Conservation (phyloP, 2,113 vertebrate genomes). For the Xiphophorus hellerii region DNA sequence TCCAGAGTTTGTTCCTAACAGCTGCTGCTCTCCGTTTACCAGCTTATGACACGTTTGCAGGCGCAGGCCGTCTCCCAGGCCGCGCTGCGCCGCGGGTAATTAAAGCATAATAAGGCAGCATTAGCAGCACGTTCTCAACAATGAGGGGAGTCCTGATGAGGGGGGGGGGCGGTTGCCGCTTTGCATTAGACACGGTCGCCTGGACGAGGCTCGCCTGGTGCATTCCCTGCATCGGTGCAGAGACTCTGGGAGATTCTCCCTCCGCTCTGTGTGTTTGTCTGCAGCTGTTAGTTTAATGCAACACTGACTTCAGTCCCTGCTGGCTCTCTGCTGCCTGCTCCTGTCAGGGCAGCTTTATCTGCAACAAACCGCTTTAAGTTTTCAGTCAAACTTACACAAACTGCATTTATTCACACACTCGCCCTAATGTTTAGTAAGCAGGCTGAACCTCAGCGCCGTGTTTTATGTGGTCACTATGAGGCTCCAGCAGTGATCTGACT, state of each 20-base stretch:
- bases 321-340: not conserved
- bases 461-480: too few relatives aligned
- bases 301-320: not conserved
- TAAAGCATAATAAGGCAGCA: slow-evolving; percentile 19
- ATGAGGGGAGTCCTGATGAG: slow-evolving; percentile 15
- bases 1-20: slow-evolving; percentile 3
- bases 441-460: not conserved
- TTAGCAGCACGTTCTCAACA: slow-evolving; percentile 10
- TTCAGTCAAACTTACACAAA: not conserved
- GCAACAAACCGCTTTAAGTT: not conserved
- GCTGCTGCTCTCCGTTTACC: slow-evolving; percentile 7
- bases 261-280: slow-evolving; percentile 2
- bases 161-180: slow-evolving; percentile 49
- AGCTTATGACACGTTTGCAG: slow-evolving; percentile 28
- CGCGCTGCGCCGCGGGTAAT: slow-evolving; percentile 11
- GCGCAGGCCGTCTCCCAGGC: not conserved
- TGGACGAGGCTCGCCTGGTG: slow-evolving; percentile 26
- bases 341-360: not conserved
- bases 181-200: slow-evolving; percentile 54
- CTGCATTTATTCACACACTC: not conserved
- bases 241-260: not conserved
- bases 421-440: not conserved
- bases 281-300: not conserved
- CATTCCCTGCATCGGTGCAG: slow-evolving; percentile 23
- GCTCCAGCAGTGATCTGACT: too few relatives aligned